Base-by-base conservation (phyloP, 1,140 invertebrate genomes). In the Sarcophaga bullata region DNA sequence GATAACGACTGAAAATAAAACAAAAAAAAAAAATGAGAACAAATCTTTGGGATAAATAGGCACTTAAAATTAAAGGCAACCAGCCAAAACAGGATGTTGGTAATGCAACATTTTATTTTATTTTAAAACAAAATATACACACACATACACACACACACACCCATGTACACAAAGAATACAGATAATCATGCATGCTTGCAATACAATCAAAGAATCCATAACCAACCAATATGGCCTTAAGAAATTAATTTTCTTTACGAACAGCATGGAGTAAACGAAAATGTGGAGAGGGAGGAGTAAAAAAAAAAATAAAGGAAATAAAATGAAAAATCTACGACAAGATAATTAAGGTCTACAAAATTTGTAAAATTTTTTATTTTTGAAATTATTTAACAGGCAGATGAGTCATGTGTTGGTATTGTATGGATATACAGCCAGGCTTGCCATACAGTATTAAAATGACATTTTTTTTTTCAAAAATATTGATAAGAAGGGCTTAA, bases 281-380 rank as follows among this genome's bases (percentile, higher is more conserved):
- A 58, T 58, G 52, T 58, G 3, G 15, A 8, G 13, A n/a, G 54
- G n/a, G 17, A 9, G 15, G 13, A n/a, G 54, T n/a, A 8, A 9
- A 68, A 68, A 68, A 68, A 68, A 8, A 9, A 68, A 68, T 25
- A 68, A 68, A 68, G 62, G 62, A 68, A 68, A 68, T 68, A 19
- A 68, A 68, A 68, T 68, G 62, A 68, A 68, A 68, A 68, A 68
- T 68, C 62, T 68, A 68, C 17, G 62, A 68, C 62, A 68, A 68
- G 62, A 68, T 68, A 68, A 68, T 68, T 68, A 68, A 68, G 62
- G 62, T 68, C n/a, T 68, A 68, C 62, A 17, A 68, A 68, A 17
- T 58, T 58, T 37, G 1, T 37, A 37, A n/a, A 1, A 37, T 37
- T 37, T 37, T 37, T 37, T 37, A 2, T 37, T 37, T 37, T 37